Conservation (phyloP, 2,797 vertebrate genomes). For the Brotula barbata region DNA sequence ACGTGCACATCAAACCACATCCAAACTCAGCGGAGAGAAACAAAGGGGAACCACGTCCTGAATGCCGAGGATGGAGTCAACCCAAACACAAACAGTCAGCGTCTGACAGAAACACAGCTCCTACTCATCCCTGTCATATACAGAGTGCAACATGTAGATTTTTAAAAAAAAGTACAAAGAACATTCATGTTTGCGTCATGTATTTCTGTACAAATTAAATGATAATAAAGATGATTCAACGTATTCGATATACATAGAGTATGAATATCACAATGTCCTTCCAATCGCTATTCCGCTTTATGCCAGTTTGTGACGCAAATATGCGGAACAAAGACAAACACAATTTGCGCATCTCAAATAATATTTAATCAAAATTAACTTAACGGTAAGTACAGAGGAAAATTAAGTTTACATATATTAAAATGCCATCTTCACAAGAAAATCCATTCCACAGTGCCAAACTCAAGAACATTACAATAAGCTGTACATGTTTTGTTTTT, state of each 20-base stretch:
- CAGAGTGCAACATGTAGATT: not conserved
- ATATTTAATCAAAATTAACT: slow-evolving; percentile 81
- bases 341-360: slow-evolving; percentile 69
- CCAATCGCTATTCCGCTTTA: too few species aligned
- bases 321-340: slow-evolving; percentile 8
- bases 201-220: too few species aligned
- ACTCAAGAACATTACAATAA: slow-evolving; percentile 64
- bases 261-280: too few species aligned
- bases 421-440: slow-evolving; percentile 84
- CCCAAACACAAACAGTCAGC: not conserved
- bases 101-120: not conserved
- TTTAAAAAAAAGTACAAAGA: too few species aligned
- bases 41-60: not conserved
- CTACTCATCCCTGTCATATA: slow-evolving; percentile 8
- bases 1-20: not conserved
- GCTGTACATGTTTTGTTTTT: slow-evolving; percentile 58
- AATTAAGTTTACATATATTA: slow-evolving; percentile 96
- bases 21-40: not conserved
- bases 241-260: too few species aligned
- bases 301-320: not conserved
- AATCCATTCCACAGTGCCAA: slow-evolving; percentile 47
- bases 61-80: not conserved
- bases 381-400: slow-evolving; percentile 88
- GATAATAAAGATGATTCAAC: too few species aligned
- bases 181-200: too few species aligned